These are phyloP conservation scores for Venustoraphidia nigricollis DNA, from an alignment of 2,888 invertebrate genomes.

Conservation along the genomic window DNA sequence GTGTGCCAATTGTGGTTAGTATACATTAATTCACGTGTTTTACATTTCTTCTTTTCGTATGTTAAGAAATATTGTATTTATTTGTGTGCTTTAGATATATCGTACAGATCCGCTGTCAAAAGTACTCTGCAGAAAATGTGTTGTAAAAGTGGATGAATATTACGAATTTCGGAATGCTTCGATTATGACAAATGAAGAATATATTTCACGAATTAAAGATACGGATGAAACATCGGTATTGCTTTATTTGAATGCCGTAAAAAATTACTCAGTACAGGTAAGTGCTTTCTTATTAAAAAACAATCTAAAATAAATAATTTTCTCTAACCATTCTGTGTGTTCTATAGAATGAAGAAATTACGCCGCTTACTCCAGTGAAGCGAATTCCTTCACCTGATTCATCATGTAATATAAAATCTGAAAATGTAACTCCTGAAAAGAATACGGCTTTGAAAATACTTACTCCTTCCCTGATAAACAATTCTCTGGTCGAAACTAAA, in stretches of 20 bases:
- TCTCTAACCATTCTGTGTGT: too few species aligned
- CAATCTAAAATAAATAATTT: too few species aligned
- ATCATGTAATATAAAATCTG: too few species aligned
- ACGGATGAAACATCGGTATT: background rate
- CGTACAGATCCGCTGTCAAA: conserved; percentile 6
- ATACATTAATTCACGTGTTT: background rate
- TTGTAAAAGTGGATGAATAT: background rate
- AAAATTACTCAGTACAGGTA: background rate
- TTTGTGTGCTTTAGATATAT: background rate
- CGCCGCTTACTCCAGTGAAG: too few species aligned
- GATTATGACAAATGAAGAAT: background rate
- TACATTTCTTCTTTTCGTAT: too few species aligned
- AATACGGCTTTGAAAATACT: too few species aligned
- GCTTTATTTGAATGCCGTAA: conserved; percentile 1
- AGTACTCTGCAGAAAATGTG: conserved; percentile 1
- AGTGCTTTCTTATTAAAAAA: background rate
- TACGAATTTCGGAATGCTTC: background rate
- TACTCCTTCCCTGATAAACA: too few species aligned
- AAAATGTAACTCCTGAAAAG: too few species aligned
- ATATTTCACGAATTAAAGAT: background rate
- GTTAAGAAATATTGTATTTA: too few species aligned
- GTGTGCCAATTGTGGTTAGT: conserved; percentile 5
- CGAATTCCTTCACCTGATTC: too few species aligned
- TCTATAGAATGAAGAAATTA: too few species aligned
- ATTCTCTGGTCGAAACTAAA: too few species aligned